These are phyloP conservation scores for Tetanocera ferruginea DNA, from an alignment of 2,888 invertebrate genomes.

Conservation along the genomic window DNA sequence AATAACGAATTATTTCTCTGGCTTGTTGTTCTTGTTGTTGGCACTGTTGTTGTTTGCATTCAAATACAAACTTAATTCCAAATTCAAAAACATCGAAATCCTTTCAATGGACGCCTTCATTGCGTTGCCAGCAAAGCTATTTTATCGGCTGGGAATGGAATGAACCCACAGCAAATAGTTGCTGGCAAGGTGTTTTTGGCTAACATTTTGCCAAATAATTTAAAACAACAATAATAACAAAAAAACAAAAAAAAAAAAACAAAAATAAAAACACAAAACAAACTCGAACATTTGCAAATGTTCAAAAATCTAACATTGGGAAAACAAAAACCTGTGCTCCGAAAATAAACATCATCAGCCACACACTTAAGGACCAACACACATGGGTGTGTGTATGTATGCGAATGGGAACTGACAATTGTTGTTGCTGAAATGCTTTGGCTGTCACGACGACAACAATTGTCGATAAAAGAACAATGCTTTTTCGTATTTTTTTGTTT, in stretches of 20 bases:
- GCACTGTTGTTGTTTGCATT: slow-evolving; percentile 11
- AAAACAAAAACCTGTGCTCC: slow-evolving; percentile 1
- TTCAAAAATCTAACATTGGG: not conserved
- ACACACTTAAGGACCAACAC: not conserved
- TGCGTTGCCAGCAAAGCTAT: not conserved
- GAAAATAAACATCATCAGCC: not conserved
- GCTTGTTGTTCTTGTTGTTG: not conserved
- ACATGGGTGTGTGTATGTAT: not conserved
- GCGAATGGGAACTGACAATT: not conserved
- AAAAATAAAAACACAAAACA: not conserved
- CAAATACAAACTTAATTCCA: slow-evolving; percentile 28
- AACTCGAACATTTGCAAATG: slow-evolving; percentile 3
- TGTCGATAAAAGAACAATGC: slow-evolving; percentile 4
- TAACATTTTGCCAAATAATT: slow-evolving; percentile 7
- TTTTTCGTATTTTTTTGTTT: not conserved
- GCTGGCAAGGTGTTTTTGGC: not conserved
- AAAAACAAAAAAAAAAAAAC: not conserved
- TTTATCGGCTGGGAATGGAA: not conserved
- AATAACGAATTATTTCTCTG: not conserved
- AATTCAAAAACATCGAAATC: slow-evolving; percentile 37
- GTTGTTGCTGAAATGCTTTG: not conserved
- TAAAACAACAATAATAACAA: not conserved
- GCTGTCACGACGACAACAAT: not conserved
- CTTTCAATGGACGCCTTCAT: slow-evolving; percentile 27
- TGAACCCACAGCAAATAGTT: not conserved